phyloP scores from a whole-genome alignment of 2,888 invertebrate genomes.

The Perizoma affinitatum region DNA sequence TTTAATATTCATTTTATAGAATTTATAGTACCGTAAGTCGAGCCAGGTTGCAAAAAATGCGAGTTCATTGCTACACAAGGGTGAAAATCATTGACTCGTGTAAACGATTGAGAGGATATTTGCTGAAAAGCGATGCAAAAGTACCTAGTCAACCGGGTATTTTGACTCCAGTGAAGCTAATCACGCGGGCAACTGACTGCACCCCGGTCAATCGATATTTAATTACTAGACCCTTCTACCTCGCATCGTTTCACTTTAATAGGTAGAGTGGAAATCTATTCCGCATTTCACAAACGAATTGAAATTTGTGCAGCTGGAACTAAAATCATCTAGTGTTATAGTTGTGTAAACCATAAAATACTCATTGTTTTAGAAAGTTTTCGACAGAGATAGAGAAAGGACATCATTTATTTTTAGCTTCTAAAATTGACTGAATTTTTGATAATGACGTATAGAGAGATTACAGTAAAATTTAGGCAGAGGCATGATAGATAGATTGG shows the following conservation, averaged over 20 bases:
- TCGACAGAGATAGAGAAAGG: too few relatives aligned
- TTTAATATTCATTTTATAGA: slow-evolving; percentile 14
- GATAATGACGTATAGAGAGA: too few relatives aligned
- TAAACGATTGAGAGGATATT: slow-evolving; percentile 65
- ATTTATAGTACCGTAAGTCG: slow-evolving; percentile 7
- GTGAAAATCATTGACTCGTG: slow-evolving; percentile 70
- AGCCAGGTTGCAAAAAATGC: slow-evolving; percentile 27
- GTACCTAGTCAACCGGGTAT: slow-evolving; percentile 68
- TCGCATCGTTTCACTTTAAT: slow-evolving; percentile 48
- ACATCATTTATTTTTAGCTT: too few relatives aligned
- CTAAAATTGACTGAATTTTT: too few relatives aligned
- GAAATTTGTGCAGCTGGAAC: background rate
- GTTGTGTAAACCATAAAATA: too few relatives aligned
- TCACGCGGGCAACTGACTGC: slow-evolving; percentile 37
- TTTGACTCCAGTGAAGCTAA: slow-evolving; percentile 50
- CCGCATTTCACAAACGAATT: slow-evolving; percentile 2
- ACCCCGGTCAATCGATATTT: slow-evolving; percentile 66
- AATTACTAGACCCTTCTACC: slow-evolving; percentile 48
- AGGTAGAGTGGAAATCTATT: slow-evolving; percentile 32
- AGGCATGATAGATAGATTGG: too few relatives aligned
- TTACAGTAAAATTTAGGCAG: too few relatives aligned
- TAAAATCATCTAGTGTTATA: too few relatives aligned
- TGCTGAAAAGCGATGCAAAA: slow-evolving; percentile 66
- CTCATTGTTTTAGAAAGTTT: too few relatives aligned
- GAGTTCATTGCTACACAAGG: slow-evolving; percentile 38